Percentiles rank a stretch among this genome's conserved stretches.
These are phyloP conservation scores for Tamandua tetradactyla DNA, from an alignment of 2,797 vertebrate genomes.

Conservation along the genomic window DNA sequence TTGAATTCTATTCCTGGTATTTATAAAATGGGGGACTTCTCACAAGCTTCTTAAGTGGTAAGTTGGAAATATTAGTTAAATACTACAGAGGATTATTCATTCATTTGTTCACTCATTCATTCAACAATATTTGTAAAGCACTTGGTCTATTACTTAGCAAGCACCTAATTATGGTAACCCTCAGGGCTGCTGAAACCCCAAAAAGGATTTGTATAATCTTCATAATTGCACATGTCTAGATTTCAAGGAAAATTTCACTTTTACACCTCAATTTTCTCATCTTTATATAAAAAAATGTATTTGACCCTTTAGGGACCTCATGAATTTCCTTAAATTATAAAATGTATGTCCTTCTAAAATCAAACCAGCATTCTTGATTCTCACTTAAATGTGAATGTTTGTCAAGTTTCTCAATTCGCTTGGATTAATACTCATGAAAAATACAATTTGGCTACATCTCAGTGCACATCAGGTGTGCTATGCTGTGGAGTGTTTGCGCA, in stretches of 20 bases:
- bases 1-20: conserved; percentile 52
- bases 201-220: not conserved
- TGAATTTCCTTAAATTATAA: not conserved
- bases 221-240: not conserved
- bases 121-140: not conserved
- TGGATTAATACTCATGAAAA: conserved; percentile 3
- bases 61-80: conserved; percentile 35
- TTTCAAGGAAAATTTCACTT: not conserved
- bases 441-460: not conserved
- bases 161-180: not conserved
- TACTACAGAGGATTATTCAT: conserved; percentile 27
- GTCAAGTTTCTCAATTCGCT: conserved; percentile 19
- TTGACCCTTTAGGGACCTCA: not conserved
- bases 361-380: not conserved
- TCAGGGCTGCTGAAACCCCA: not conserved
- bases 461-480: not conserved
- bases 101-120: conserved; percentile 8
- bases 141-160: not conserved
- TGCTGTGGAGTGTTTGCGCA: not conserved
- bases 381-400: not conserved
- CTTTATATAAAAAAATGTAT: conserved; percentile 32
- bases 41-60: not conserved
- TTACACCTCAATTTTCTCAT: not conserved
- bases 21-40: not conserved
- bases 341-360: conserved; percentile 40